A percentile compares a stretch with the other conserved stretches of the same genome.
These are phyloP conservation scores for Struthio camelus DNA, from an alignment of 2,113 vertebrate species.

Conservation along the genomic window DNA sequence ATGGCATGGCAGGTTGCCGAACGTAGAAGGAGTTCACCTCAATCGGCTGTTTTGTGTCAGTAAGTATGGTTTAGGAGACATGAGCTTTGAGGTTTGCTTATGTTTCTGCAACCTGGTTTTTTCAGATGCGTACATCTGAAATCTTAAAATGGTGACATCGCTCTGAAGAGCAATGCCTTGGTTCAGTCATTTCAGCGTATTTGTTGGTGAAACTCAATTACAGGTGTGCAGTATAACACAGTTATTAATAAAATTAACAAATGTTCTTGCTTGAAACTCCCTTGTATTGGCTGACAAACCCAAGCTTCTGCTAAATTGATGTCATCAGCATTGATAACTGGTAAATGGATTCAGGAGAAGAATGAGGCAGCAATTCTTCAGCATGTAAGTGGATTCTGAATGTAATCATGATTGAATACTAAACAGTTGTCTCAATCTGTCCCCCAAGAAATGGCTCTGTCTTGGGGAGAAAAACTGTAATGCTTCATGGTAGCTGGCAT, in stretches of 20 bases:
- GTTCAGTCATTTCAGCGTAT: constrained; percentile 72
- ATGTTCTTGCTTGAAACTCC: constrained; percentile 76
- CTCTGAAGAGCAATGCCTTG: constrained; percentile 46
- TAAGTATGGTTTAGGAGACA: constrained; percentile 67
- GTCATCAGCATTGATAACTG: background rate
- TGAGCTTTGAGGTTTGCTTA: constrained; percentile 63
- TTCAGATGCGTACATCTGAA: constrained; percentile 61
- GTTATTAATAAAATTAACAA: constrained; percentile 53
- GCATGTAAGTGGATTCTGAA: background rate
- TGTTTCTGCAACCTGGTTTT: constrained; percentile 66
- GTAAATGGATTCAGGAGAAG: background rate
- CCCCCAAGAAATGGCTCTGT: background rate
- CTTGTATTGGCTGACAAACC: constrained; percentile 36
- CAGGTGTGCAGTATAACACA: constrained; percentile 78
- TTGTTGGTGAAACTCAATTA: constrained; percentile 78
- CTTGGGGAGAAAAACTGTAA: background rate
- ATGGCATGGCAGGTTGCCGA: constrained; percentile 58
- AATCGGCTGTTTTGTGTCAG: constrained; percentile 61
- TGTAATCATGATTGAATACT: background rate
- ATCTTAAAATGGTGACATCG: constrained; percentile 53
- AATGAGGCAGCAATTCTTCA: background rate
- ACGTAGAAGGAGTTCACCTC: constrained; percentile 71
- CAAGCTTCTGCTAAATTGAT: background rate
- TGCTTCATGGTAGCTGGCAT: background rate
- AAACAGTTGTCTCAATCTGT: background rate